Conservation (phyloP, 2,888 invertebrate species). For the Nomada fabriciana region DNA sequence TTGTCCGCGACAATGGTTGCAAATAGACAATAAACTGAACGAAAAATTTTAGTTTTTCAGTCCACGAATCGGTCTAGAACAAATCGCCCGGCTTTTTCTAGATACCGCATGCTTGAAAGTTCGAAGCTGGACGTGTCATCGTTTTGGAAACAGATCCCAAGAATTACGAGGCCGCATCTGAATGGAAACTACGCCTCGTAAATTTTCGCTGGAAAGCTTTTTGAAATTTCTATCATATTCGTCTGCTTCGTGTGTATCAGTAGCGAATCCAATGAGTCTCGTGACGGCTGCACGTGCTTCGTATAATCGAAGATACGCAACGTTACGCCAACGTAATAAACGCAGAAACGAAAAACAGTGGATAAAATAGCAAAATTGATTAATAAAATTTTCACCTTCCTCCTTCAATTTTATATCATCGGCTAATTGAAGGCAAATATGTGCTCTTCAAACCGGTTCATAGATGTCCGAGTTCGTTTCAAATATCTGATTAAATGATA, state of each 20-base stretch:
- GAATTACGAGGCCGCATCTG: constrained; percentile 69
- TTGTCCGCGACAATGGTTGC: no score
- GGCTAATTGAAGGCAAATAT: background rate
- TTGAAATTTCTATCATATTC: constrained; percentile 59
- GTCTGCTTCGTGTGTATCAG: constrained; percentile 45
- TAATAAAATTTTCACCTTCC: background rate
- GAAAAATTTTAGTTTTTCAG: no score
- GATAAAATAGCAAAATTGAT: background rate
- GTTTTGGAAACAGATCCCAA: constrained; percentile 54
- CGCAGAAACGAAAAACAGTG: constrained; percentile 24
- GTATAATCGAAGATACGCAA: constrained; percentile 56
- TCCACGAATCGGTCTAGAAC: no score
- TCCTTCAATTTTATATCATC: no score
- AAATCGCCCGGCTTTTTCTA: background rate
- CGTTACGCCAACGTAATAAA: constrained; percentile 4
- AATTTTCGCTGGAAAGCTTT: constrained; percentile 48
- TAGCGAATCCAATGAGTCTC: constrained; percentile 62
- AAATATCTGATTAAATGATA: background rate
- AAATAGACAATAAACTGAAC: no score
- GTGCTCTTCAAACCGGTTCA: background rate
- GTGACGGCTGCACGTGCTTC: constrained; percentile 27
- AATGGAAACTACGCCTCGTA: constrained; percentile 61
- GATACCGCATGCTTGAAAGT: constrained; percentile 20
- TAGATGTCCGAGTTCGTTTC: no score
- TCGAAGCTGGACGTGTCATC: constrained; percentile 14